Evolutionary conservation across 2,888 invertebrate genomes (phyloP).

Genomic region (Heliconius erato): DNA sequence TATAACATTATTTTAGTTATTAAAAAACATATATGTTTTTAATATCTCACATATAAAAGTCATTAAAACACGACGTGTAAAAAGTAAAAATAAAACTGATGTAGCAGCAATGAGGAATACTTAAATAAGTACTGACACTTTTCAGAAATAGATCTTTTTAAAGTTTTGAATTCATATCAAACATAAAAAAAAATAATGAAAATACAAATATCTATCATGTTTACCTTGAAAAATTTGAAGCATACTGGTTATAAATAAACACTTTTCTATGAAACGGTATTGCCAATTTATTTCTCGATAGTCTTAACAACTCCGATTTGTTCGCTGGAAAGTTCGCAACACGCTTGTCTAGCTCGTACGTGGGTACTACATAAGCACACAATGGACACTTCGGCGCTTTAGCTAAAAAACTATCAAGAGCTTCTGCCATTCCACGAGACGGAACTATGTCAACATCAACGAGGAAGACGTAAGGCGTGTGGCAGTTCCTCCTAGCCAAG

Average conservation of each 20-base stretch:
- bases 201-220: slow-evolving; percentile 53
- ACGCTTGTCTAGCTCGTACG: slow-evolving; percentile 93
- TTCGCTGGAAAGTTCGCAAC: slow-evolving; percentile 91
- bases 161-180: background rate
- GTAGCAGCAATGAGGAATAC: too few relatives aligned
- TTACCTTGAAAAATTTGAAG: slow-evolving; percentile 95
- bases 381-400: slow-evolving; percentile 85
- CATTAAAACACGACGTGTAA: too few relatives aligned
- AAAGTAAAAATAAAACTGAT: too few relatives aligned
- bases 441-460: slow-evolving; percentile 96
- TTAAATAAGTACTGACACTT: too few relatives aligned
- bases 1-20: too few relatives aligned
- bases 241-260: slow-evolving; percentile 96
- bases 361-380: slow-evolving; percentile 96
- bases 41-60: too few relatives aligned
- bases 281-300: slow-evolving; percentile 92
- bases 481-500: slow-evolving; percentile 93
- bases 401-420: slow-evolving; percentile 89
- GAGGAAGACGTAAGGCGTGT: slow-evolving; percentile 91
- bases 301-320: slow-evolving; percentile 90
- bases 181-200: background rate
- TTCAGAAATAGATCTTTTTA: too few relatives aligned
- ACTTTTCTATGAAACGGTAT: slow-evolving; percentile 96
- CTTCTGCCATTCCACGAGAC: slow-evolving; percentile 89
- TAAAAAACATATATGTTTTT: too few relatives aligned